A percentile compares a stretch with the other conserved stretches of the same genome.
These are phyloP conservation scores for Euplexia lucipara DNA, from an alignment of 2,888 invertebrate species.

Conservation along the genomic window DNA sequence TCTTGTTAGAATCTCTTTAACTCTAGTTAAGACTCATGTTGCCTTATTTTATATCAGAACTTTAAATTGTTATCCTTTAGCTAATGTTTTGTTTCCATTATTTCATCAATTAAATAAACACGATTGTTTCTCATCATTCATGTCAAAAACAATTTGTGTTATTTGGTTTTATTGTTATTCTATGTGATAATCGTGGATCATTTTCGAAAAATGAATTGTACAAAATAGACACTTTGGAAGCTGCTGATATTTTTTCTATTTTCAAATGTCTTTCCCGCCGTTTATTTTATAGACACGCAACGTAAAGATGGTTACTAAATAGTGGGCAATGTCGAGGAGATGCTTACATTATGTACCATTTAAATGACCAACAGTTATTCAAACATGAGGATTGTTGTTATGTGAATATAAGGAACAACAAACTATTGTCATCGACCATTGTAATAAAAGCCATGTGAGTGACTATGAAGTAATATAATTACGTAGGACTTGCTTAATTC, in stretches of 20 bases:
- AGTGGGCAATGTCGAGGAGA: conserved; percentile 9
- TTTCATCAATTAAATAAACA: conserved; percentile 11
- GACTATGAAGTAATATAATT: conserved; percentile 23
- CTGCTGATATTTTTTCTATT: neutral
- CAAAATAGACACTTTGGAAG: neutral
- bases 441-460: neutral
- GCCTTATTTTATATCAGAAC: conserved; percentile 2
- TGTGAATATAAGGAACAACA: conserved; percentile 38
- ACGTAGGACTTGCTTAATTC: neutral
- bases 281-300: neutral
- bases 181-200: neutral
- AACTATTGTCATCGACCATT: conserved; percentile 39
- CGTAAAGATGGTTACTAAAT: neutral
- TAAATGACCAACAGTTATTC: conserved; percentile 15
- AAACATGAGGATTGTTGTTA: conserved; percentile 35
- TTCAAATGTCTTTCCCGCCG: neutral
- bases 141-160: neutral
- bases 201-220: neutral
- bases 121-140: conserved; percentile 17
- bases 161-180: neutral
- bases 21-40: neutral
- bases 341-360: conserved; percentile 8
- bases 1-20: conserved; percentile 1
- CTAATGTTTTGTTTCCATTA: conserved; percentile 5
- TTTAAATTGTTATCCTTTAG: neutral